Percentiles rank a stretch among this genome's conserved stretches.
phyloP scores from a whole-genome alignment of 2,113 vertebrate genomes.

The Chloropsis hardwickii region DNA sequence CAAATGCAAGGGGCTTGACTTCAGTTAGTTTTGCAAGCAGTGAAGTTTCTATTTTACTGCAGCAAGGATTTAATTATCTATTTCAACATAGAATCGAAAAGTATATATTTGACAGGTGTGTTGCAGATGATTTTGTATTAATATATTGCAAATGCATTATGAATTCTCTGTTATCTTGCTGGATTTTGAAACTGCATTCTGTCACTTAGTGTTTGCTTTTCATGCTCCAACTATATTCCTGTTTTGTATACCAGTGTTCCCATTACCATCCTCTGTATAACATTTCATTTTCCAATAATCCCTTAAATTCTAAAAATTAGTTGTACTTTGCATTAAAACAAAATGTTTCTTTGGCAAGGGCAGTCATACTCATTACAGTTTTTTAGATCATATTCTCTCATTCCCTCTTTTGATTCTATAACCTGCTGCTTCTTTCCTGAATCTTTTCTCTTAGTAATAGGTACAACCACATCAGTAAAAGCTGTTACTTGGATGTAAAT shows the following conservation, averaged over 20 bases:
- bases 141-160: constrained; percentile 39
- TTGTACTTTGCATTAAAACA: background rate
- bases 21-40: constrained; percentile 32
- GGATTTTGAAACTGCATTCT: constrained; percentile 39
- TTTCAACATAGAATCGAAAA: background rate
- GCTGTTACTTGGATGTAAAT: background rate
- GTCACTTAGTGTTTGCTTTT: background rate
- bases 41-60: constrained; percentile 14
- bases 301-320: background rate
- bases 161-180: background rate
- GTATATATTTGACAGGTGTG: constrained; percentile 12
- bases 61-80: constrained; percentile 10
- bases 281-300: background rate
- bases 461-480: background rate
- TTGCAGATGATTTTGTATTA: constrained; percentile 12
- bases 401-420: background rate
- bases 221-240: background rate
- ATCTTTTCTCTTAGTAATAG: background rate
- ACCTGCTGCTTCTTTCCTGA: background rate
- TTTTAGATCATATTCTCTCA: background rate
- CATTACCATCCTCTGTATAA: background rate
- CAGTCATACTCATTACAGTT: background rate
- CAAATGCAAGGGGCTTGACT: constrained; percentile 32
- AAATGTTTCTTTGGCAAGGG: background rate
- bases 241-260: background rate